Conservation (phyloP, 2,113 vertebrate genomes). For the Dicentrarchus labrax region DNA sequence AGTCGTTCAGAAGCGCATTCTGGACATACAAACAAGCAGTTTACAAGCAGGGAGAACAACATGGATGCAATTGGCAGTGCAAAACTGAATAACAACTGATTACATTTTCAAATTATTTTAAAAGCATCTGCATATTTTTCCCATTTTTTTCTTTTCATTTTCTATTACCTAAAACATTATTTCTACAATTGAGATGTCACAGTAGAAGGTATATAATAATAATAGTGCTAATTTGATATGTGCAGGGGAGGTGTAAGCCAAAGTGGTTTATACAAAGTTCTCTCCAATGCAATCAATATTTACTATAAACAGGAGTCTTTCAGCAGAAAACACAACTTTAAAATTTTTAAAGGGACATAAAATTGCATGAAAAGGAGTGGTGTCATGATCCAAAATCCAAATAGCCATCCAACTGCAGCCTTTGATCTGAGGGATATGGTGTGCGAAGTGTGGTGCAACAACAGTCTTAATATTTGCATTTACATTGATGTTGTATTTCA, state of each 20-base stretch:
- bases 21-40: not conserved
- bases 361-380: not conserved
- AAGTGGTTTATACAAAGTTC: not conserved
- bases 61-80: not conserved
- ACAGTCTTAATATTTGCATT: not conserved
- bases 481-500: not conserved
- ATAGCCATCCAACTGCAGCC: not conserved
- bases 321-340: not conserved
- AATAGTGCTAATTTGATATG: not conserved
- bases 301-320: not conserved
- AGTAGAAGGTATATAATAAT: not conserved
- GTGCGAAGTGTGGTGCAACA: not conserved
- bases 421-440: not conserved
- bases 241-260: not conserved
- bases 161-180: too few relatives aligned
- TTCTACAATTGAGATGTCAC: not conserved
- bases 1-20: not conserved
- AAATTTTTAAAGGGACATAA: not conserved
- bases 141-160: not conserved
- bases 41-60: not conserved
- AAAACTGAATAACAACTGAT: not conserved
- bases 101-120: not conserved
- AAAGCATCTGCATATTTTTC: not conserved
- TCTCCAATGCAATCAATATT: not conserved
- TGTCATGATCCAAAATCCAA: not conserved